Evolutionary conservation across 2,797 vertebrate species (phyloP).

Genomic region (Takifugu rubripes): DNA sequence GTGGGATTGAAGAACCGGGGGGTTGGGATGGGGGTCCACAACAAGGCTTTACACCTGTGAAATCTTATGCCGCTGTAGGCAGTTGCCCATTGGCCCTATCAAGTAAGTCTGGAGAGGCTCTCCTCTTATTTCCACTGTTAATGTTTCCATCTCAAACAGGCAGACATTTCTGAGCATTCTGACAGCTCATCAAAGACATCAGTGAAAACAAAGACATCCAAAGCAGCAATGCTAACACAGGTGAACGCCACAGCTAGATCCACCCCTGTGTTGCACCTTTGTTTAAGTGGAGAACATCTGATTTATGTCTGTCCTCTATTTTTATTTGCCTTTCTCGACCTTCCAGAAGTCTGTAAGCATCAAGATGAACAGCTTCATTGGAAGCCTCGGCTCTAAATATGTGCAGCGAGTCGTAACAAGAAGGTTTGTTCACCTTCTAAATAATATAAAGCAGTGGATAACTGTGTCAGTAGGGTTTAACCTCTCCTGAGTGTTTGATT

Average conservation of each 20-base stretch:
- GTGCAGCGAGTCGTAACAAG: conserved; percentile 1
- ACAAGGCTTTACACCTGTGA: conserved; percentile 9
- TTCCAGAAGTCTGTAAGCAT: conserved; percentile 2
- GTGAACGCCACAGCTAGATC: not conserved
- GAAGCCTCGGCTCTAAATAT: conserved; percentile 13
- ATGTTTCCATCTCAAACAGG: conserved; percentile 1
- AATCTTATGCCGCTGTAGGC: conserved; percentile 45
- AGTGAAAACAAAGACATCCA: conserved; percentile 18
- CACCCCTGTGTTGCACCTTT: conserved; percentile 2
- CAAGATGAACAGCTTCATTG: conserved; percentile 1
- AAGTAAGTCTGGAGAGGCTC: conserved; percentile 38
- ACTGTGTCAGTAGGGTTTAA: conserved; percentile 7
- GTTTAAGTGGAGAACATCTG: not conserved
- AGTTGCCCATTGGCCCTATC: conserved; percentile 49
- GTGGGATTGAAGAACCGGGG: conserved; percentile 12
- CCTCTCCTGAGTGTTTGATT: not conserved
- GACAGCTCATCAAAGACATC: conserved; percentile 14
- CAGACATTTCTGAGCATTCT: conserved; percentile 4
- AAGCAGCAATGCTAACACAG: conserved; percentile 4
- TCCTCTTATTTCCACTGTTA: conserved; percentile 9
- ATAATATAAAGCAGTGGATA: conserved; percentile 8
- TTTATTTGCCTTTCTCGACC: not conserved
- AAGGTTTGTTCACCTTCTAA: conserved; percentile 4
- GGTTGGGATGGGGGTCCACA: too few species aligned
- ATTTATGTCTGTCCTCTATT: not conserved